Percentiles rank a stretch among this genome's conserved stretches.
phyloP scores from a whole-genome alignment of 1,140 invertebrate genomes.

The Prorops nasuta region DNA sequence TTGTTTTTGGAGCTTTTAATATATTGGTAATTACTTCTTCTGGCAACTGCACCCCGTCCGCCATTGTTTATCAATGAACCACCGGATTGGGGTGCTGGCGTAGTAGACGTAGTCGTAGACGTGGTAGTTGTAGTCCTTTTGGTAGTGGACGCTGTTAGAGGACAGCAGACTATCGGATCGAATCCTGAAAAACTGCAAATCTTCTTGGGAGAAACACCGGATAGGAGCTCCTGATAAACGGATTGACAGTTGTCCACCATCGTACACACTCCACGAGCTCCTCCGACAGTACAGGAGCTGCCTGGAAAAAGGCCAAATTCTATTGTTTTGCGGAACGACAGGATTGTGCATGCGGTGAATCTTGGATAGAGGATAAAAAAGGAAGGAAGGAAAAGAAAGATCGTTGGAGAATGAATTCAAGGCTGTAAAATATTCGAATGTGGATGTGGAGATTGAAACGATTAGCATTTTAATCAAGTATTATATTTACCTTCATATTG shows the following conservation, averaged over 20 bases:
- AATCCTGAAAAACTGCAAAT: conserved; percentile 24
- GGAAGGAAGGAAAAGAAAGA: too few relatives aligned
- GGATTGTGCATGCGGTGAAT: too few relatives aligned
- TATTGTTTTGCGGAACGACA: too few relatives aligned
- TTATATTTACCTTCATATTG: too few relatives aligned
- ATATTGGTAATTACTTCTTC: conserved; percentile 23
- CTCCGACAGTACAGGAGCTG: conserved; percentile 18
- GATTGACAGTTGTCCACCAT: conserved; percentile 20
- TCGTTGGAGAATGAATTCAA: too few relatives aligned
- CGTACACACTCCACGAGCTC: conserved; percentile 27
- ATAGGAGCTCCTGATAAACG: conserved; percentile 29
- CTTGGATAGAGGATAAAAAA: too few relatives aligned
- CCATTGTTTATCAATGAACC: background rate
- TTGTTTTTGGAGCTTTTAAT: too few relatives aligned
- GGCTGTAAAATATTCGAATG: too few relatives aligned
- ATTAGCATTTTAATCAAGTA: too few relatives aligned
- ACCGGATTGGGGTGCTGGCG: background rate
- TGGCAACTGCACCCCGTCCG: conserved; percentile 10
- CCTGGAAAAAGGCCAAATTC: conserved; percentile 25
- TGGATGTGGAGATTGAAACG: too few relatives aligned
- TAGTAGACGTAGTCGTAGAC: background rate
- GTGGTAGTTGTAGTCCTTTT: background rate
- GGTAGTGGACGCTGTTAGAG: background rate
- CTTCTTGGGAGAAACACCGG: conserved; percentile 18
- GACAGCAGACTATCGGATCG: conserved; percentile 42